phyloP scores from a whole-genome alignment of 2,888 invertebrate species.

The Acanthosepion lycidas region DNA sequence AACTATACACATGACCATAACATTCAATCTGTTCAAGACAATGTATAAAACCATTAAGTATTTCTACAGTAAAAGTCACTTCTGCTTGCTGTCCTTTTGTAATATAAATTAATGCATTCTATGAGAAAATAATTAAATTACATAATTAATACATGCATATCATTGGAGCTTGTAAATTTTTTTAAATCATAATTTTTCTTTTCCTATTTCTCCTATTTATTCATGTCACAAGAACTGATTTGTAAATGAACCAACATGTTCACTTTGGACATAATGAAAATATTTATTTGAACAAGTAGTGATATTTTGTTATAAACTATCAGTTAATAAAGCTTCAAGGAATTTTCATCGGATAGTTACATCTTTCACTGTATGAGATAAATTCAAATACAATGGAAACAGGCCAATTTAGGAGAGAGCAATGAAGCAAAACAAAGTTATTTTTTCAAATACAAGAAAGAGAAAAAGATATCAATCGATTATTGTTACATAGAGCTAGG shows the following conservation, averaged over 20 bases:
- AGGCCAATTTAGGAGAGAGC: not conserved
- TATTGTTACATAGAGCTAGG: not conserved
- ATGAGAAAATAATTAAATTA: no score
- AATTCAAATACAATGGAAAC: not conserved
- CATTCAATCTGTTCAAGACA: not conserved
- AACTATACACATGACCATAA: not conserved
- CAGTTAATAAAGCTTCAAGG: not conserved
- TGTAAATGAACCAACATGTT: no score
- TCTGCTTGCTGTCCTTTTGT: not conserved
- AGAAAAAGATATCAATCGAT: not conserved
- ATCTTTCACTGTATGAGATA: not conserved
- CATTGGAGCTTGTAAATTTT: no score
- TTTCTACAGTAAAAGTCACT: not conserved
- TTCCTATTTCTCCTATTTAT: no score
- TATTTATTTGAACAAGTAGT: not conserved
- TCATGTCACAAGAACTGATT: no score
- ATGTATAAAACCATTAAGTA: not conserved
- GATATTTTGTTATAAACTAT: not conserved
- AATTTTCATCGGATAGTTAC: not conserved
- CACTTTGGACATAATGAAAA: no score
- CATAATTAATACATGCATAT: no score
- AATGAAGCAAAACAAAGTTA: constrained; percentile 7
- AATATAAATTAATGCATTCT: not conserved
- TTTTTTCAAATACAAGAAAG: not conserved
- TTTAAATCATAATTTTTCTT: no score